Conservation (phyloP, 2,797 vertebrate genomes). For the Falco rusticolus region DNA sequence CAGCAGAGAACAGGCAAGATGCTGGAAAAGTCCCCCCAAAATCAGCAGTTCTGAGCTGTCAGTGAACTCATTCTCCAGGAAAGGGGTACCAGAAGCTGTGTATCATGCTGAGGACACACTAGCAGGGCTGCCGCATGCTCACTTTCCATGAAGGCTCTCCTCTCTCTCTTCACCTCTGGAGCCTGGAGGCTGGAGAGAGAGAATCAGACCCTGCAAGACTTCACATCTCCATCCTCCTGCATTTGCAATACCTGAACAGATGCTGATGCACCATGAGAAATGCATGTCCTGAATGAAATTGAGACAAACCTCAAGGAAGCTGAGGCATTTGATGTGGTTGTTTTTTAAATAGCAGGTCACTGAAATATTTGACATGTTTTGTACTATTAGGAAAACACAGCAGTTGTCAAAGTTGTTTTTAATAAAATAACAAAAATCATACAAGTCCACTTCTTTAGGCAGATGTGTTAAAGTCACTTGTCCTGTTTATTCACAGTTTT, state of each 20-base stretch:
- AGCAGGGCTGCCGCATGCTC: background rate
- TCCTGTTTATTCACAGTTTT: background rate
- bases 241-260: background rate
- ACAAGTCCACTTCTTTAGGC: background rate
- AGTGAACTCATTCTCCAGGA: background rate
- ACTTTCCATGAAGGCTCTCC: background rate
- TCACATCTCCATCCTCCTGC: background rate
- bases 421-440: background rate
- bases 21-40: background rate
- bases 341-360: background rate
- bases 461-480: background rate
- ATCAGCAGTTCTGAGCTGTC: background rate
- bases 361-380: background rate
- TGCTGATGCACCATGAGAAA: background rate
- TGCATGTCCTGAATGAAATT: background rate
- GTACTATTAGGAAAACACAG: background rate
- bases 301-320: background rate
- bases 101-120: background rate
- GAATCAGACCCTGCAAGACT: background rate
- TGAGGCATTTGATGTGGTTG: background rate
- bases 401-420: background rate
- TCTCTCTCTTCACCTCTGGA: background rate
- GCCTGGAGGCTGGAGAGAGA: background rate
- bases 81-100: background rate
- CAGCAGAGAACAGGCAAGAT: background rate